A percentile compares a stretch with the other conserved stretches of the same genome.
These are phyloP conservation scores for Hyposoter didymator DNA, from an alignment of 2,888 invertebrate genomes.

Conservation along the genomic window DNA sequence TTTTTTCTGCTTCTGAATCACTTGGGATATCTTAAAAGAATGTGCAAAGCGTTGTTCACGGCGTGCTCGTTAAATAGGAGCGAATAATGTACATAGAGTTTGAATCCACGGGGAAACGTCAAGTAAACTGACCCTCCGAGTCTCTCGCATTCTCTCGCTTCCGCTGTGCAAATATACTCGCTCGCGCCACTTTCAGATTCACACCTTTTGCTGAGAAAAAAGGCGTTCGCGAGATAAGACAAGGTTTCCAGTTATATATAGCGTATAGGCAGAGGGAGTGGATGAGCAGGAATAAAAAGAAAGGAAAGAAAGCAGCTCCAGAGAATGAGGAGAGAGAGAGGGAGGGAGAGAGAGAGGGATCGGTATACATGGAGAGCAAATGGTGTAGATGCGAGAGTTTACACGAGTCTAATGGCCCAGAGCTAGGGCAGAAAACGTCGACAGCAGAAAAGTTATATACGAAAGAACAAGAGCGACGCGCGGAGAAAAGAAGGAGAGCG, in stretches of 20 bases:
- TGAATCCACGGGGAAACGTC: neutral
- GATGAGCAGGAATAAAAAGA: constrained; percentile 21
- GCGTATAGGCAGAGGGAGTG: constrained; percentile 49
- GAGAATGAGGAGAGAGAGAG: no score
- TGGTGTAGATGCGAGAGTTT: constrained; percentile 55
- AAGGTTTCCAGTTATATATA: constrained; percentile 13
- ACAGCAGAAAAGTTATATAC: constrained; percentile 29
- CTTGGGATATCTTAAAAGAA: neutral
- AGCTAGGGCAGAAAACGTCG: constrained; percentile 36
- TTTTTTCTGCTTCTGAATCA: neutral
- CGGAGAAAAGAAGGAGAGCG: neutral
- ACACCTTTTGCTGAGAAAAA: constrained; percentile 45
- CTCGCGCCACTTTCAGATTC: constrained; percentile 50
- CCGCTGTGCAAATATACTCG: constrained; percentile 57
- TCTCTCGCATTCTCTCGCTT: constrained; percentile 23
- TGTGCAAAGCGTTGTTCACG: neutral
- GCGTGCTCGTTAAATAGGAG: neutral
- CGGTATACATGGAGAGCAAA: constrained; percentile 39
- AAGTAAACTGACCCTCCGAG: constrained; percentile 26
- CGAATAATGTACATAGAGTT: constrained; percentile 9
- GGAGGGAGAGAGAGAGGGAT: constrained; percentile 28
- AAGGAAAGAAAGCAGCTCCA: constrained; percentile 13
- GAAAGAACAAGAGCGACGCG: neutral
- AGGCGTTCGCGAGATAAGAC: constrained; percentile 33
- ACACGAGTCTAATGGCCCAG: constrained; percentile 65